Evolutionary conservation across 2,888 invertebrate genomes (phyloP).

Genomic region (Bruchidius siliquastri): DNA sequence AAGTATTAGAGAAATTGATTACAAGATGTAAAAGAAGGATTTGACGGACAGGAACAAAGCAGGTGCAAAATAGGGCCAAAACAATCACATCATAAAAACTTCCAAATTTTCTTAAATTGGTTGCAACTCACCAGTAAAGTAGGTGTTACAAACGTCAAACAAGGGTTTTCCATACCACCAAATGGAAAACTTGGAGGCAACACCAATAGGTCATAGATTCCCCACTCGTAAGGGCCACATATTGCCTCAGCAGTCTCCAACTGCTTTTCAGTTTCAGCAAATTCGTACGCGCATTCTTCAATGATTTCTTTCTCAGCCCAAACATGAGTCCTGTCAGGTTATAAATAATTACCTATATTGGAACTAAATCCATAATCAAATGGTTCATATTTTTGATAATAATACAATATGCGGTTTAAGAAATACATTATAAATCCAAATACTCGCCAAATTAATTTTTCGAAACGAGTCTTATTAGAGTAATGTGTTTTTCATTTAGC

Average conservation of each 20-base stretch:
- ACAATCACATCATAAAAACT: not conserved
- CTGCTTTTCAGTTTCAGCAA: conserved; percentile 81
- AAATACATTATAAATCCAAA: too few relatives aligned
- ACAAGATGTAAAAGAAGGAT: too few relatives aligned
- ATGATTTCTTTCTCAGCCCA: conserved; percentile 87
- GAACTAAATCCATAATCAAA: too few relatives aligned
- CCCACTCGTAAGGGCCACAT: conserved; percentile 89
- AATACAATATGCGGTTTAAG: too few relatives aligned
- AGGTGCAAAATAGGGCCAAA: too few relatives aligned
- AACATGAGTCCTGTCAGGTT: conserved; percentile 53
- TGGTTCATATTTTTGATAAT: too few relatives aligned
- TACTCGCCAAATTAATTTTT: too few relatives aligned
- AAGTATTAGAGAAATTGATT: too few relatives aligned
- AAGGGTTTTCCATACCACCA: conserved; percentile 98
- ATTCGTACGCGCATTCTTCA: conserved; percentile 81
- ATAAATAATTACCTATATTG: not conserved
- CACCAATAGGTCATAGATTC: conserved; percentile 81
- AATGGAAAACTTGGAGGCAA: conserved; percentile 92
- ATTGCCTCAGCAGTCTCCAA: conserved; percentile 75
- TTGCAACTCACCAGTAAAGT: conserved; percentile 67
- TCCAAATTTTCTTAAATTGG: not conserved
- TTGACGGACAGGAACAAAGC: too few relatives aligned
- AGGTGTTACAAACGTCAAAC: conserved; percentile 91
- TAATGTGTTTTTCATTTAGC: too few relatives aligned
- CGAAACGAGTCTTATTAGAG: too few relatives aligned